Evolutionary conservation across 2,797 vertebrate species (phyloP), one percentile per base, ranked within the genome.

Genomic region (Erpetoichthys calabaricus): DNA sequence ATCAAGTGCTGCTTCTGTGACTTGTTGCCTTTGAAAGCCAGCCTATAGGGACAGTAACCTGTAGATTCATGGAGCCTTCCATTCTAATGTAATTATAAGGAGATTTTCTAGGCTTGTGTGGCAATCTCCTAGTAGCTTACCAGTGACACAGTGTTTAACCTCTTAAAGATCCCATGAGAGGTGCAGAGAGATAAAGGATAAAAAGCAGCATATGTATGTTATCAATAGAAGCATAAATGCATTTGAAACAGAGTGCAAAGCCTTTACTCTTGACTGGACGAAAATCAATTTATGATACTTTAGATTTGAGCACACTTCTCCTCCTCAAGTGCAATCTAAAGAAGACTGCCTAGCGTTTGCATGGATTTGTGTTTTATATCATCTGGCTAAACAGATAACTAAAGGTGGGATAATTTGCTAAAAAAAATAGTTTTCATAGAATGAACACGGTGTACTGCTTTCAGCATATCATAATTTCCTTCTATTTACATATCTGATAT

Each of bases 31-130:
- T 73, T 25, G 5, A 53, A 59, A 59, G 51, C 62, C 66, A 75
- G 56, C 63, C 59, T 80, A 74, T 72, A 78, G 75, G 81, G 75
- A 72, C 80, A 74, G 82, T 73, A 80, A 74, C 63, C 70, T 54
- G 53, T 54, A 43, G 53, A 76, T 53, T 59, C 65, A 60, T 78
- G 74, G 74, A 70, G 76, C 69, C 63, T 72, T 25, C 65, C 76
- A 74, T 76, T 82, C 75, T 73, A 79, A 81, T 75, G 74, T 73
- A 83, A 80, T 81, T 85, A 80, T 64, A 67, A 73, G 49, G 63
- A 81, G 76, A 78, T 82, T 80, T 84, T 73, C 64, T 63, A 65
- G 66, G 72, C 80, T 82, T 81, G 67, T 74, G 74, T 73, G 67
- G 59, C 75, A 76, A 62, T 81, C 72, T 80, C 70, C 66, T 57